phyloP scores from a whole-genome alignment of 2,113 vertebrate genomes.

The Erpornis zantholeuca region DNA sequence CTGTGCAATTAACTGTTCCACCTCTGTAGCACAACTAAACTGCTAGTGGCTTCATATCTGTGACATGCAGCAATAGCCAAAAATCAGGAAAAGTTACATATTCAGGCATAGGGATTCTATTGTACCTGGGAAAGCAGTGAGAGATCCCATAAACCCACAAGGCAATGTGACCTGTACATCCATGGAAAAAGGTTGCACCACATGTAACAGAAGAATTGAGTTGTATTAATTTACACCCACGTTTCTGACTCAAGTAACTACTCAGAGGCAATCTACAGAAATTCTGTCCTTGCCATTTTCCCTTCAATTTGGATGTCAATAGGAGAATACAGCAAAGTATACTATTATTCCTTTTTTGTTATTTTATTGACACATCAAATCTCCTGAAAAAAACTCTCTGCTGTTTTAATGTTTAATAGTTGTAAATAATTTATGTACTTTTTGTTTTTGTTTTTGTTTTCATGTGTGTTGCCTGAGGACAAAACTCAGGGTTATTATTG shows the following conservation, averaged over 20 bases:
- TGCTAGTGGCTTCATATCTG: neutral
- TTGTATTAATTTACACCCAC: neutral
- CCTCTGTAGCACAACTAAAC: neutral
- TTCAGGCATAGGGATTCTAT: neutral
- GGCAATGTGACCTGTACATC: neutral
- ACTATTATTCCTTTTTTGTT: neutral
- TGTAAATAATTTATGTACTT: neutral
- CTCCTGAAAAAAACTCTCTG: neutral
- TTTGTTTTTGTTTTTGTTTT: neutral
- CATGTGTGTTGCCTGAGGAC: neutral
- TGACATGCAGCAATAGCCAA: neutral
- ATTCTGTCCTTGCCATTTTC: neutral
- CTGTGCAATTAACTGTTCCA: neutral
- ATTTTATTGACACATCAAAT: neutral
- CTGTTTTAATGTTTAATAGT: constrained; percentile 15
- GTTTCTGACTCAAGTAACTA: neutral
- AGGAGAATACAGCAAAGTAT: neutral
- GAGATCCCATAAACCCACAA: neutral
- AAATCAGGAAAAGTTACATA: neutral
- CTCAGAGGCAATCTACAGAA: neutral
- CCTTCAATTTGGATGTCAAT: neutral
- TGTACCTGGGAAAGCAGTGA: neutral
- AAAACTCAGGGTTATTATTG: constrained; percentile 17
- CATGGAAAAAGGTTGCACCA: neutral
- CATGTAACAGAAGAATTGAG: neutral